These are phyloP conservation scores for Goniozus legneri DNA, from an alignment of 1,140 invertebrate species.

Conservation along the genomic window DNA sequence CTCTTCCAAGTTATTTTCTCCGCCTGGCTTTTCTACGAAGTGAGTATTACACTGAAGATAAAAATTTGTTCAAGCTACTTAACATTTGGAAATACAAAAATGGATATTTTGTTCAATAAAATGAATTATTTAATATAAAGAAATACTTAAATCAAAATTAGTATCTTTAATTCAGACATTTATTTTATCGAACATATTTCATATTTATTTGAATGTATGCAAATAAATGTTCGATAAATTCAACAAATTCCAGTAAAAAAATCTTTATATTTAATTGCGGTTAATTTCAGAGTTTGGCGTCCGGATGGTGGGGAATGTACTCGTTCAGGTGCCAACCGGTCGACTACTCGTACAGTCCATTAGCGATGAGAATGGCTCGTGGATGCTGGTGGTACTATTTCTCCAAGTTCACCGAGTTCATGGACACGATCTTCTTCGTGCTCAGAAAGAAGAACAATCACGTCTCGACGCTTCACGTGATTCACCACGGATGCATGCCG, in stretches of 20 bases:
- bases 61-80: background rate
- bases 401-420: constrained; percentile 83
- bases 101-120: background rate
- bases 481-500: constrained; percentile 91
- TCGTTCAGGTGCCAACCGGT: constrained; percentile 88
- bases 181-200: background rate
- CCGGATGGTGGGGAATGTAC: constrained; percentile 73
- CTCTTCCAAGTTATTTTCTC: constrained; percentile 82
- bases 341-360: constrained; percentile 73
- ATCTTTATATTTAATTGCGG: background rate
- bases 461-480: constrained; percentile 82
- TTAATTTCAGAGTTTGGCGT: constrained; percentile 55
- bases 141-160: background rate
- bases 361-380: constrained; percentile 75
- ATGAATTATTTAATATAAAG: background rate
- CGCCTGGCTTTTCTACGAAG: constrained; percentile 79
- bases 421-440: constrained; percentile 86
- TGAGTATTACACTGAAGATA: constrained; percentile 46
- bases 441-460: constrained; percentile 82
- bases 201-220: background rate
- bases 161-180: background rate
- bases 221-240: background rate
- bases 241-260: background rate
- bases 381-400: constrained; percentile 86
- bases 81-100: background rate